These are phyloP conservation scores for Percopsis omiscomaycus DNA, from an alignment of 2,797 vertebrate species.

Conservation along the genomic window DNA sequence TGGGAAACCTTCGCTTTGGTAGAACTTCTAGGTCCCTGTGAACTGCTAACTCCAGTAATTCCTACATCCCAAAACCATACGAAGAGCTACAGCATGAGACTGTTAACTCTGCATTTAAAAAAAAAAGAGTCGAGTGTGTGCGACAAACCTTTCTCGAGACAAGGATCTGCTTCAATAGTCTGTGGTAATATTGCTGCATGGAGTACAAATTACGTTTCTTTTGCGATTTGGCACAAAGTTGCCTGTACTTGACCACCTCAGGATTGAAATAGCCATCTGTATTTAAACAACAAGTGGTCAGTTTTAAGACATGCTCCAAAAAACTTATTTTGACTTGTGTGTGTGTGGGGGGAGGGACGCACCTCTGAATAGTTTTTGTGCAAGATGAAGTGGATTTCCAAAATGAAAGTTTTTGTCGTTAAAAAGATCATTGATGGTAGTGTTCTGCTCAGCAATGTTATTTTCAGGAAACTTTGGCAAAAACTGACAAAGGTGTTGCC, in stretches of 20 bases:
- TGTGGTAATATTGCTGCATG: constrained; percentile 95
- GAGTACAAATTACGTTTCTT: constrained; percentile 87
- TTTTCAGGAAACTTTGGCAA: constrained; percentile 87
- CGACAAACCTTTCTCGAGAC: constrained; percentile 89
- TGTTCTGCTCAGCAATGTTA: constrained; percentile 79
- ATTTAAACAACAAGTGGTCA: constrained; percentile 17
- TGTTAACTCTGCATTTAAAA: not conserved
- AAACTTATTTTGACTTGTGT: not conserved
- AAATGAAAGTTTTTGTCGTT: constrained; percentile 88
- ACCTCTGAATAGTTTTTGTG: constrained; percentile 96
- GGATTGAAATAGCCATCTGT: constrained; percentile 96
- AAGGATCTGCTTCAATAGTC: constrained; percentile 92
- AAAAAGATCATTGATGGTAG: constrained; percentile 83
- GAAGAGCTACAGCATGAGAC: not conserved
- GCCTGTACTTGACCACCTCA: constrained; percentile 95
- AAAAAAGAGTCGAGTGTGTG: not conserved
- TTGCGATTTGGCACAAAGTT: constrained; percentile 92
- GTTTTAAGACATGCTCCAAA: constrained; percentile 5
- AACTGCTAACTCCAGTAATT: constrained; percentile 87
- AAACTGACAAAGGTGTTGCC: constrained; percentile 88
- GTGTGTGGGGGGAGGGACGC: not conserved
- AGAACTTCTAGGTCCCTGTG: constrained; percentile 84
- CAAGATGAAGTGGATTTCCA: constrained; percentile 91
- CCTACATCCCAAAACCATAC: constrained; percentile 66
- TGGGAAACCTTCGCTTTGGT: constrained; percentile 75